Evolutionary conservation across 2,888 invertebrate species (phyloP), one percentile per base, ranked within the genome.

Genomic region (Caenorhabditis zanzibari): DNA sequence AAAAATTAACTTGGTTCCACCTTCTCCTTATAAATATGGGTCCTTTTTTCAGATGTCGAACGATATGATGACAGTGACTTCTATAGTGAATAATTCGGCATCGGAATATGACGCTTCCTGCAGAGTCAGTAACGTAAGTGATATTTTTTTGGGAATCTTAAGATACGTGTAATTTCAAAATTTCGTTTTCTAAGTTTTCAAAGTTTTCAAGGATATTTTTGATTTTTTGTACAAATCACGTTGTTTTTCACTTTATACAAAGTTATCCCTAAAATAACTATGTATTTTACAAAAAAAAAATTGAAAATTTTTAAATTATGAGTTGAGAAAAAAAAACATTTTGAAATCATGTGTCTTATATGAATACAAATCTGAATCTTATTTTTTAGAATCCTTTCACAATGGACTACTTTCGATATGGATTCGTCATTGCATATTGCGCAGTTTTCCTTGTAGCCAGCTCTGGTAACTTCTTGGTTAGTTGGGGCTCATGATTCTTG

Each of bases 401-500:
- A 35, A 69, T 88, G 47, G 58, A 80, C 1, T 75, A 82, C 35
- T 81, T 89, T n/a, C 86, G 86, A 22, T 41, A 84, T 1, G 58
- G 87, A 5, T 77, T 90, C 26, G 74, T 88, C 52, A 2, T 85
- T 77, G 93, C 96, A 41, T 97, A 97, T 93, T 94, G 94, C 2
- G 93, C 95, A 10, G 96, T 97, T 79, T 98, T 98, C 92, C 94
- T 96, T 0, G 94, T 97, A 56, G 98, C 98, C 2, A 94, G 97
- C 0, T 95, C 95, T 89, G 97, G 97, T 0, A 97, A 97, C 93
- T 94, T 95, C 0, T 94, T 98, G 22, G 98, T 83, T 44, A 41
- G 54, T 32, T 4, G 4, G 32, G 5, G 32, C 32, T 32, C 32
- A 4, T 6, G 32, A 7, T 32, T 32, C n/a, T n/a, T n/a, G n/a